Percentiles rank a stretch among this genome's conserved stretches.
Evolutionary conservation across 2,888 invertebrate genomes (phyloP).

Genomic region (Sericinus montela): DNA sequence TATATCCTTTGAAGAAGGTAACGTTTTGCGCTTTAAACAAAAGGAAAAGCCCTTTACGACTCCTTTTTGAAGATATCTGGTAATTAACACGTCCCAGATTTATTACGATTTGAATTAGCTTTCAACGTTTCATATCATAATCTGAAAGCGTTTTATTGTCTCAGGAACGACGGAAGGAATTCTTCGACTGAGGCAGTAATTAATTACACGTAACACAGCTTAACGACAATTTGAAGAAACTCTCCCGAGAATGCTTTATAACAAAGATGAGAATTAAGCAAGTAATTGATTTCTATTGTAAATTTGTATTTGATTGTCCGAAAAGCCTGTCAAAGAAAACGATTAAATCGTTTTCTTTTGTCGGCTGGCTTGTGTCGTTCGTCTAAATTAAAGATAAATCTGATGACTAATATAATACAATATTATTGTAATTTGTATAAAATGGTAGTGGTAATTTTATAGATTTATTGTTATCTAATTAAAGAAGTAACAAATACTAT

Average conservation of each 20-base stretch:
- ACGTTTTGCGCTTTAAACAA: conserved; percentile 47
- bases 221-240: conserved; percentile 46
- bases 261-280: conserved; percentile 40
- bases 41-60: conserved; percentile 55
- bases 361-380: too few relatives aligned
- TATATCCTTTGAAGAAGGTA: conserved; percentile 53
- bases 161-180: conserved; percentile 33
- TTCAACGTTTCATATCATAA: conserved; percentile 70
- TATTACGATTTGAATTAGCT: conserved; percentile 68
- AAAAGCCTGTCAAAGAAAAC: neutral
- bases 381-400: too few relatives aligned
- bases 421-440: too few relatives aligned
- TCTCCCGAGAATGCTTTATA: conserved; percentile 42
- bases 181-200: conserved; percentile 41
- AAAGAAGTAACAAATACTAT: too few relatives aligned
- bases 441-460: too few relatives aligned
- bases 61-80: conserved; percentile 41
- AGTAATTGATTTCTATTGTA: conserved; percentile 39
- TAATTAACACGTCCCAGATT: conserved; percentile 71
- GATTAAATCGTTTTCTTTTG: neutral
- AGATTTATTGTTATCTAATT: too few relatives aligned
- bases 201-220: conserved; percentile 60
- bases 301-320: conserved; percentile 27
- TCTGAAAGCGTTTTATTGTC: conserved; percentile 66
- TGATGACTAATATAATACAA: too few relatives aligned